phyloP scores from a whole-genome alignment of 2,797 vertebrate species.

The Micropoecilia bifurca region DNA sequence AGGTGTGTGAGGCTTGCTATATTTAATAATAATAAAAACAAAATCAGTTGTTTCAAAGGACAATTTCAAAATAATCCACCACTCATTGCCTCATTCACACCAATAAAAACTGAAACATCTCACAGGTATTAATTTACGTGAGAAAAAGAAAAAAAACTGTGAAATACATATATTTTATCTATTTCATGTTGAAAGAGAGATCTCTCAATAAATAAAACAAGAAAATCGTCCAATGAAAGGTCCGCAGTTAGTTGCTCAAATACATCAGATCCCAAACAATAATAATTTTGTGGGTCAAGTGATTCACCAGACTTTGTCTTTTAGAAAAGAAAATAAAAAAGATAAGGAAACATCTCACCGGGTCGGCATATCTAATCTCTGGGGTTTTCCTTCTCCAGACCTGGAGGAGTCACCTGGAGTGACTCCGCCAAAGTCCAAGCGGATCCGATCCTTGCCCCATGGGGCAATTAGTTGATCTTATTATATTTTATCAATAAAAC shows the following conservation, averaged over 20 bases:
- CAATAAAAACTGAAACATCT: not conserved
- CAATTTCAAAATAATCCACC: not conserved
- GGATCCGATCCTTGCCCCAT: not conserved
- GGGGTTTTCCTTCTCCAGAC: not conserved
- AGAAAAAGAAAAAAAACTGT: not conserved
- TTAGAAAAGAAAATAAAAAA: not conserved
- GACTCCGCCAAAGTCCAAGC: no score
- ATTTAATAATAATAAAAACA: no score
- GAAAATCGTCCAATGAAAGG: no score
- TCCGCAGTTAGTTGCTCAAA: not conserved
- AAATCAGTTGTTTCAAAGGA: not conserved
- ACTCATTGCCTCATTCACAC: not conserved
- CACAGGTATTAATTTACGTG: not conserved
- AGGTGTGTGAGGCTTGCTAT: no score
- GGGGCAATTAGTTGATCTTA: not conserved
- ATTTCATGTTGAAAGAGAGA: not conserved
- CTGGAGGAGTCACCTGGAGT: no score
- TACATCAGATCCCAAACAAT: not conserved
- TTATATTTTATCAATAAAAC: no score
- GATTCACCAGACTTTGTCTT: not conserved
- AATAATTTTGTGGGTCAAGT: not conserved
- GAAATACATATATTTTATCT: not conserved
- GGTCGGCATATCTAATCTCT: not conserved
- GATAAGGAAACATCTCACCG: not conserved
- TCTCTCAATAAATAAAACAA: no score